Conservation (phyloP, 2,888 invertebrate genomes). For the Clitarchus hookeri region DNA sequence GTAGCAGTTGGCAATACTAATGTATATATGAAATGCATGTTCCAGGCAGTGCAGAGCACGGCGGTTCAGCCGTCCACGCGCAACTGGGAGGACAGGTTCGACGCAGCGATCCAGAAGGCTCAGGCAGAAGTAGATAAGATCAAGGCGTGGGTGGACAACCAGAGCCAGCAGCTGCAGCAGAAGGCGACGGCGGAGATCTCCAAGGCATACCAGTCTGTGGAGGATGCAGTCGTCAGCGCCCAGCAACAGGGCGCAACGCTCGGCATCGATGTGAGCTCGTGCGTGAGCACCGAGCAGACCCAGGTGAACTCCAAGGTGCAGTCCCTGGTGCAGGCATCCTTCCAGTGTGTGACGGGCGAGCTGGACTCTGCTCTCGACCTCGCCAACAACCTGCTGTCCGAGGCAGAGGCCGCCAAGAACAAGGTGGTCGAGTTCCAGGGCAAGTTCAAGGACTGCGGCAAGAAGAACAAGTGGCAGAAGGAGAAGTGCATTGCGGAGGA, state of each 20-base stretch:
- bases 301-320: constrained; percentile 15
- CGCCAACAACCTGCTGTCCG: background rate
- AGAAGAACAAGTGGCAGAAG: constrained; percentile 19
- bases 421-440: constrained; percentile 1
- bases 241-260: background rate
- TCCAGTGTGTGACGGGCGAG: constrained; percentile 2
- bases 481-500: background rate
- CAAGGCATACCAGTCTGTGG: background rate
- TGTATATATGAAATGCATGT: background rate
- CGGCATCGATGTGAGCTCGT: background rate
- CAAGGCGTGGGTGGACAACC: background rate
- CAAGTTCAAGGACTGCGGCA: constrained; percentile 6
- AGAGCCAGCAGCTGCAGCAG: background rate
- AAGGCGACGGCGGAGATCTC: background rate
- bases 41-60: background rate
- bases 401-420: background rate
- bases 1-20: too few species aligned
- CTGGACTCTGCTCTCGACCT: constrained; percentile 16
- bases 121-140: background rate
- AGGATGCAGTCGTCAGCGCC: background rate
- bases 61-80: background rate
- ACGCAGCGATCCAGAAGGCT: background rate
- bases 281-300: background rate
- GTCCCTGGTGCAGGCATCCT: constrained; percentile 1
- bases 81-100: constrained; percentile 19